A percentile compares a stretch with the other conserved stretches of the same genome.
phyloP scores from a whole-genome alignment of 2,113 vertebrate genomes.

The Notechis scutatus region DNA sequence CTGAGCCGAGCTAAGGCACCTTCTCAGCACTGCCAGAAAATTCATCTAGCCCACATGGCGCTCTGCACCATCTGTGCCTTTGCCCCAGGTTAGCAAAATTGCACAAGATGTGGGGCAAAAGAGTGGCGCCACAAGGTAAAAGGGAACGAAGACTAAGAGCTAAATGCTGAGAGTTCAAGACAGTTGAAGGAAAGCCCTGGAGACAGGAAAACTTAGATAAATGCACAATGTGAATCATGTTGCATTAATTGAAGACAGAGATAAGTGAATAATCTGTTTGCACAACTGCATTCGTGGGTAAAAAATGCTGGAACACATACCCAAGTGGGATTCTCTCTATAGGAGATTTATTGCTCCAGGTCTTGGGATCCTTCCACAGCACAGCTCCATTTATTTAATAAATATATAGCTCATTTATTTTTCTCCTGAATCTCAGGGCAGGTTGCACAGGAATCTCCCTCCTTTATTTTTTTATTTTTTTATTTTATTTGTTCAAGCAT shows the following conservation, averaged over 20 bases:
- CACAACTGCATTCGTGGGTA: neutral
- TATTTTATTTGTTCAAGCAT: too few species aligned
- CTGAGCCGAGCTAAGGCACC: neutral
- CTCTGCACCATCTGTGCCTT: rapidly evolving
- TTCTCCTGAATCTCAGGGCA: neutral
- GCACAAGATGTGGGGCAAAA: rapidly evolving
- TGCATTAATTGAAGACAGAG: neutral
- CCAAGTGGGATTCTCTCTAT: neutral
- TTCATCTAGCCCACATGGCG: conserved; percentile 5
- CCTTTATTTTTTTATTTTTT: neutral
- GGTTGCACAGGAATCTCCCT: neutral
- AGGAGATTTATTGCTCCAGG: neutral
- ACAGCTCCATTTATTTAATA: neutral
- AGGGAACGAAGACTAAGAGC: neutral
- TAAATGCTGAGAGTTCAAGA: neutral
- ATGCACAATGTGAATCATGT: neutral
- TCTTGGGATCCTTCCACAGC: neutral
- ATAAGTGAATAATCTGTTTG: neutral
- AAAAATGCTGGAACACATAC: neutral
- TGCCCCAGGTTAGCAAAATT: neutral
- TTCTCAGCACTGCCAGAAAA: neutral
- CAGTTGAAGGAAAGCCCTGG: neutral
- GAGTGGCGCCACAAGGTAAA: rapidly evolving
- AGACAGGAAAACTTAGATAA: neutral
- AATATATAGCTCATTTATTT: neutral